These are phyloP conservation scores for Crotophaga sulcirostris DNA, from an alignment of 2,113 vertebrate genomes.

Conservation along the genomic window DNA sequence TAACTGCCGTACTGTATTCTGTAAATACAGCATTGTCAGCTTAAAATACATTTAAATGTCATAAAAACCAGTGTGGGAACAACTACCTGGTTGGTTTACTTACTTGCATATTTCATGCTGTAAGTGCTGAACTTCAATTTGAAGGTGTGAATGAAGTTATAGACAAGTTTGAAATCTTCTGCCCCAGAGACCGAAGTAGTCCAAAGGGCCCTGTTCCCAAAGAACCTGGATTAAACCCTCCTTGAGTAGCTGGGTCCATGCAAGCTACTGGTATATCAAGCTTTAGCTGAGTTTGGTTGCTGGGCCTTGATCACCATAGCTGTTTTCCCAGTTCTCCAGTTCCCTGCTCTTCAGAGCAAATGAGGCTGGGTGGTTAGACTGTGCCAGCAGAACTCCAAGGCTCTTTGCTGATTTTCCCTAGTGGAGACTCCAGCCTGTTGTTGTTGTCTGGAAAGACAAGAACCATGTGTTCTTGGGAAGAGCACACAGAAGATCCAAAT, in stretches of 20 bases:
- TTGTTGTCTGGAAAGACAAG: background rate
- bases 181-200: background rate
- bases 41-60: background rate
- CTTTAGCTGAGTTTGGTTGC: background rate
- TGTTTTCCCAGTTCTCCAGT: background rate
- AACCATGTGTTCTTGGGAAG: background rate
- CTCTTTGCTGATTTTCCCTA: background rate
- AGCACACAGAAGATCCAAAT: background rate
- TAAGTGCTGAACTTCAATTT: background rate
- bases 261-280: background rate
- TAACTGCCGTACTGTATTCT: background rate
- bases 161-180: background rate
- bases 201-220: background rate
- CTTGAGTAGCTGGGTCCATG: background rate
- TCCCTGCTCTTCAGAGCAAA: background rate
- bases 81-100: background rate
- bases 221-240: background rate
- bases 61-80: background rate
- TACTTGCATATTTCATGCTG: background rate
- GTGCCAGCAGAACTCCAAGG: background rate
- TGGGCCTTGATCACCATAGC: background rate
- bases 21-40: background rate
- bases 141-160: background rate
- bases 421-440: background rate
- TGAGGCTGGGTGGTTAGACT: accelerated